Base-by-base conservation (phyloP, 1,140 invertebrate genomes). In the Scaptomyza graminum region DNA sequence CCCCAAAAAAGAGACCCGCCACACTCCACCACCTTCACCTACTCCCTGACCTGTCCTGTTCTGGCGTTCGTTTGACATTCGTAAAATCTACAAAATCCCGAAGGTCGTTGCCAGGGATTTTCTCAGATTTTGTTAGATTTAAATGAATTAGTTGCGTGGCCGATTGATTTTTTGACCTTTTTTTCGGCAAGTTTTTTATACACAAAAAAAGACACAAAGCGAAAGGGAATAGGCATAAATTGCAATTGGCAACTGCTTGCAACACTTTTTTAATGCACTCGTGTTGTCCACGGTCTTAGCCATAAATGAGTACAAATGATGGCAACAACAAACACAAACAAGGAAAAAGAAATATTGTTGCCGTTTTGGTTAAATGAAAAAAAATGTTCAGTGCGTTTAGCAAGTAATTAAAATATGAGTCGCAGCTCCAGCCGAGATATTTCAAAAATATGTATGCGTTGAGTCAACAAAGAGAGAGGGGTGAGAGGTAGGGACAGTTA, bases 131-230 rank as follows among this genome's bases (percentile, higher is more conserved):
- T 90, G 90, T 91, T 87, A 91, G 90, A 91, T 91, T 91, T 91
- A 91, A 91, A 91, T 90, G 90, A 91, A 91, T 91, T 91, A 91
- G 90, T 91, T 90, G 89, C 88, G 90, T 91, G 82, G 79, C 78
- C 90, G 90, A 91, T 91, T 91, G 90, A 91, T 91, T 91, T 91
- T 91, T 90, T 91, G 90, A 91, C 90, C 90, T 91, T 91, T 91
- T 82, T 73, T 55, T 65, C 61, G 12, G n/a, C 37, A 41, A 57
- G 51, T 76, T 67, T 76, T 67, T 71, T 60, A 8, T 37, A 46
- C 1, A 12, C 47, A 22, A 22, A 22, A 3, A 22, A 22, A 22
- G 18, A 22, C 0, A 31, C 28, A 31, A 0, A 7, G 28, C 28
- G 49, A 44, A 13, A 28, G n/a, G n/a, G 62, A 66, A 47, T 81